Evolutionary conservation across 2,888 invertebrate species (phyloP).

Genomic region (Lasioglossum leucozonium): DNA sequence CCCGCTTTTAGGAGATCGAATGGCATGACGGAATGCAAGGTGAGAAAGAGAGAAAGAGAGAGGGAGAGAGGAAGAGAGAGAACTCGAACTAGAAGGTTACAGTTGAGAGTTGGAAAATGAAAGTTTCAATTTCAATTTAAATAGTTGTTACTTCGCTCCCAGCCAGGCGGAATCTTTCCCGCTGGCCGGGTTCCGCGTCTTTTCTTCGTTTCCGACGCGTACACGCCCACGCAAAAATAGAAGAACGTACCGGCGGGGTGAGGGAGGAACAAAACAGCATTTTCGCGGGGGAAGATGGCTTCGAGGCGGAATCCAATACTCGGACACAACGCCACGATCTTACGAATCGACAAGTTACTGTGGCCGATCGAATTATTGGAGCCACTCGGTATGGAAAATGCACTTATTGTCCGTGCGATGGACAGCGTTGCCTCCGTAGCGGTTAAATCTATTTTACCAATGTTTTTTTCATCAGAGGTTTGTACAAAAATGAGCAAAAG

Average conservation of each 20-base stretch:
- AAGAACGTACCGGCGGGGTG: constrained; percentile 16
- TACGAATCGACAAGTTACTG: constrained; percentile 24
- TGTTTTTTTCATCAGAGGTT: background rate
- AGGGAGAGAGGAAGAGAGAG: background rate
- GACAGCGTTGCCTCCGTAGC: background rate
- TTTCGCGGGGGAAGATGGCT: constrained; percentile 29
- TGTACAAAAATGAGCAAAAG: too few relatives aligned
- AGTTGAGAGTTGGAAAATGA: constrained; percentile 50
- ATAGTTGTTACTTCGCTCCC: constrained; percentile 74
- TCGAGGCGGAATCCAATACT: constrained; percentile 76
- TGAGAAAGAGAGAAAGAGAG: constrained; percentile 2
- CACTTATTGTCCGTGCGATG: background rate
- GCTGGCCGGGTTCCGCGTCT: constrained; percentile 27
- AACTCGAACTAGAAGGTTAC: constrained; percentile 28
- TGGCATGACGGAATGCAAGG: constrained; percentile 64
- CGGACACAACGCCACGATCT: constrained; percentile 69
- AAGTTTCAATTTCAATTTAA: constrained; percentile 81
- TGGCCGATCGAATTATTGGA: background rate
- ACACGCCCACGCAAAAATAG: constrained; percentile 4
- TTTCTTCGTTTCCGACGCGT: constrained; percentile 23
- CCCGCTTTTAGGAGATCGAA: constrained; percentile 74
- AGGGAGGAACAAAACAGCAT: constrained; percentile 23
- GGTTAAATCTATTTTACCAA: background rate
- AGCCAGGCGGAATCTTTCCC: constrained; percentile 52
- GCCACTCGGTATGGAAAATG: background rate